Conservation (phyloP, 2,888 invertebrate species). For the Falcaria lacertinaria region DNA sequence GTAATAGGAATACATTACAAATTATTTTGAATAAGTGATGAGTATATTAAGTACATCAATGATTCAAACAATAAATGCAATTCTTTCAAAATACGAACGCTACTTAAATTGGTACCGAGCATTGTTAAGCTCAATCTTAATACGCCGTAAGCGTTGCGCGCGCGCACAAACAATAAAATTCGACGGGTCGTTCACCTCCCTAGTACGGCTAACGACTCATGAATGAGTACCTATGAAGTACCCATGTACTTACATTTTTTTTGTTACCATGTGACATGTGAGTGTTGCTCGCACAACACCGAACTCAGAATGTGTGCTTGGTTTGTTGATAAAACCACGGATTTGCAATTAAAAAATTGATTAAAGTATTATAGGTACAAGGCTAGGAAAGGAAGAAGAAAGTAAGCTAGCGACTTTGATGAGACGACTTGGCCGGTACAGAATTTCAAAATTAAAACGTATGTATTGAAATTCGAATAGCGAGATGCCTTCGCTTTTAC, state of each 20-base stretch:
- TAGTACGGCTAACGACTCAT: conserved; percentile 41
- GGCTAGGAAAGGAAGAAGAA: too few relatives aligned
- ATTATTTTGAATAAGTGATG: too few relatives aligned
- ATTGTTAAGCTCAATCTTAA: background rate
- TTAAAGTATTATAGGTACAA: too few relatives aligned
- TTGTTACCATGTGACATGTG: background rate
- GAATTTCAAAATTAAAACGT: too few relatives aligned
- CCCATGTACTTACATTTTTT: conserved; percentile 2
- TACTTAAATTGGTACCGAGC: background rate
- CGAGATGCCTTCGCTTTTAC: too few relatives aligned
- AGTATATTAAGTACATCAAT: background rate
- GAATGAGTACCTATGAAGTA: conserved; percentile 24
- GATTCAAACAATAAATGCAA: background rate
- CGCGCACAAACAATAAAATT: conserved; percentile 43
- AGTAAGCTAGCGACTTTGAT: too few relatives aligned
- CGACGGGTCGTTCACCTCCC: conserved; percentile 44
- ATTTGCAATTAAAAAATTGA: too few relatives aligned
- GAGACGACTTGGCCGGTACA: too few relatives aligned
- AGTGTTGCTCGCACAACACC: background rate
- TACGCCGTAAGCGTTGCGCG: conserved; percentile 23
- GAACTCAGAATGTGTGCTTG: too few relatives aligned
- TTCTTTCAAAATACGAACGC: background rate
- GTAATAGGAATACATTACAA: too few relatives aligned
- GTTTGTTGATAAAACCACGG: too few relatives aligned
- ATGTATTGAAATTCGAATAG: too few relatives aligned